A percentile compares a stretch with the other conserved stretches of the same genome.
Conservation (phyloP, 2,888 invertebrate genomes). For the Scaeva pyrastri region DNA sequence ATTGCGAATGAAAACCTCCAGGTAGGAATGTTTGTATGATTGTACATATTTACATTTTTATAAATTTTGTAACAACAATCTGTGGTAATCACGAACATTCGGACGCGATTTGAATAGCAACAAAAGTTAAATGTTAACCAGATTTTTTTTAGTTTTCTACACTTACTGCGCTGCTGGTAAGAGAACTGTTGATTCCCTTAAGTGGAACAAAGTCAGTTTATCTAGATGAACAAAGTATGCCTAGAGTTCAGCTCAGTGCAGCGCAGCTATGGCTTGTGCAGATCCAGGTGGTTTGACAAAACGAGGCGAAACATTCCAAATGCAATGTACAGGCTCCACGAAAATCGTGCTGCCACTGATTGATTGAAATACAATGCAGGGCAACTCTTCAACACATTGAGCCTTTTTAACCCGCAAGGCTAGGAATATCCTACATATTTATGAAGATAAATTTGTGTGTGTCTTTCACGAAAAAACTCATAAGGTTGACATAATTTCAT, state of each 20-base stretch:
- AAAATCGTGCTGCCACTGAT: conserved; percentile 74
- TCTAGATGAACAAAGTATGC: conserved; percentile 64
- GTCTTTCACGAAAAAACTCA: conserved; percentile 30
- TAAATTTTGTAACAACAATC: conserved; percentile 34
- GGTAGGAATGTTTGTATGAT: conserved; percentile 12
- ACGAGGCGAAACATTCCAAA: conserved; percentile 54
- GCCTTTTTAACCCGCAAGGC: conserved; percentile 13
- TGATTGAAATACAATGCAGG: conserved; percentile 55
- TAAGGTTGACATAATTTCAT: conserved; percentile 53
- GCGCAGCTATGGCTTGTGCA: conserved; percentile 32
- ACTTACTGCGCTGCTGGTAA: conserved; percentile 16
- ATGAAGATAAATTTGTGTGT: conserved; percentile 63
- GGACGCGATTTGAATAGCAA: conserved; percentile 71
- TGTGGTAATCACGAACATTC: conserved; percentile 60
- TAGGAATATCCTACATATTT: conserved; percentile 40
- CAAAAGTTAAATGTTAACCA: conserved; percentile 57
- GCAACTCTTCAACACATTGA: conserved; percentile 28
- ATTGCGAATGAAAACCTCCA: conserved; percentile 9
- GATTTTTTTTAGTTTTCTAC: conserved; percentile 2
- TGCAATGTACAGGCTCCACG: conserved; percentile 63
- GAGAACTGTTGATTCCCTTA: conserved; percentile 57
- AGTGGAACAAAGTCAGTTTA: conserved; percentile 73
- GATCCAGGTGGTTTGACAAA: conserved; percentile 60
- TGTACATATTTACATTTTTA: no score
- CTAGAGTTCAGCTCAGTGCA: background rate